Base-by-base conservation (phyloP, 2,113 vertebrate genomes). In the Eptesicus fuscus region DNA sequence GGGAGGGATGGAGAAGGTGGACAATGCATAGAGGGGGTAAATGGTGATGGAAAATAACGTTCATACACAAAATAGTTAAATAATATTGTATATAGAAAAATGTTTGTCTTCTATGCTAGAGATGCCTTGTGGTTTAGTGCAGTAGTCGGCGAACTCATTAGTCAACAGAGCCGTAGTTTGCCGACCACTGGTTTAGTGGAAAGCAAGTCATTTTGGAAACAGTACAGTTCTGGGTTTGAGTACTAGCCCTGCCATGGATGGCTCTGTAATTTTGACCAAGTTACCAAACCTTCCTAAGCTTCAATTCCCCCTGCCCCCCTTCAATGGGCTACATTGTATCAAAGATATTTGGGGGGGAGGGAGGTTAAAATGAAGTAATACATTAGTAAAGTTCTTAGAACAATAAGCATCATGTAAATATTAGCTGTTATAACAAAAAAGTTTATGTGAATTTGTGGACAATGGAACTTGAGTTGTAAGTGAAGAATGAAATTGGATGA, bases 171-270 rank as follows among this genome's bases (percentile, higher is more conserved):
- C 42, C 42, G 42, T 7, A 42, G 42, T 42, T 42, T 42, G 42
- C 42, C 7, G 6, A 42, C 42, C 42, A 42, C 42, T 73, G 4
- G 9, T 86, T 85, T 90, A 40, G 18, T 51, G 40, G 11, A 83
- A 95, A 87, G 25, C 65, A 37, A 77, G 67, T 87, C 30, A 77
- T 91, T 93, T 89, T 76, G 63, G 35, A 92, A 94, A 92, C 25
- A 61, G 25, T 22, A 73, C 44, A 67, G 6, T 44, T 95, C 42
- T 80, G n/a, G 63, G 4, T 90, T 87, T 88, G 3, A 87, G 83
- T 94, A 82, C 70, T 61, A 83, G 63, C 42, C 17, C 9, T 94
- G 53, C 49, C 9, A 74, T 82, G 71, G 63, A 28, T 93, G 47
- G 63, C 40, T 95, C 16, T 87, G 5, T 90, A 25, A 79, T 83